A percentile compares a stretch with the other conserved stretches of the same genome.
phyloP scores from a whole-genome alignment of 2,888 invertebrate genomes.

The Caenorhabditis imperialis region DNA sequence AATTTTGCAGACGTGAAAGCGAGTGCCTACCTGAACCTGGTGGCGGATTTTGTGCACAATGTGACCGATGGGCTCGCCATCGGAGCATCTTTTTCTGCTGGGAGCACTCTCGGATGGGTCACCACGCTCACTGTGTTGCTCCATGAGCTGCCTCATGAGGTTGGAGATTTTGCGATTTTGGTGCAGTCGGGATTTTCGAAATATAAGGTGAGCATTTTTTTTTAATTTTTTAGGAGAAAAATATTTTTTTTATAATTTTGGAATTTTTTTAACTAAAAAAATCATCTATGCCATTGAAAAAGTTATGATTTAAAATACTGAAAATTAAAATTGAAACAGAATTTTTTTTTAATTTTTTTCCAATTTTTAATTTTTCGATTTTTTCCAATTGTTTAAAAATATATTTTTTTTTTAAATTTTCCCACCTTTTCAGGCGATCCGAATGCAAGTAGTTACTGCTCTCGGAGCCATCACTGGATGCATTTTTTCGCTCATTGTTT shows the following conservation, averaged over 20 bases:
- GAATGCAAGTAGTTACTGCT: slow-evolving; percentile 93
- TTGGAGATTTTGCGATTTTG: slow-evolving; percentile 98
- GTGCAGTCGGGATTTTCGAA: slow-evolving; percentile 95
- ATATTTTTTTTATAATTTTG: too few species aligned
- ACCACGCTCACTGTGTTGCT: slow-evolving; percentile 96
- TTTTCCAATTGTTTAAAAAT: too few species aligned
- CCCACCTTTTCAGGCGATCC: slow-evolving; percentile 85
- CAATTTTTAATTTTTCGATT: too few species aligned
- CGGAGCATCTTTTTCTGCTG: slow-evolving; percentile 86
- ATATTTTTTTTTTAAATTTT: slow-evolving; percentile 2
- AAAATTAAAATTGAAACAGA: too few species aligned
- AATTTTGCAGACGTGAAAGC: slow-evolving; percentile 81
- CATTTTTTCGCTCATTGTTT: slow-evolving; percentile 65
- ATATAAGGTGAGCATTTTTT: slow-evolving; percentile 83
- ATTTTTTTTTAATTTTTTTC: too few species aligned
- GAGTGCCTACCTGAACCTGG: slow-evolving; percentile 93
- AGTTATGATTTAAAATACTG: too few species aligned
- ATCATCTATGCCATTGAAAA: too few species aligned
- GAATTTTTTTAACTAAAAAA: too few species aligned
- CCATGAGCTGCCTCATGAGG: slow-evolving; percentile 99
- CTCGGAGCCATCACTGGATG: slow-evolving; percentile 91
- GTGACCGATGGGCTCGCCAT: slow-evolving; percentile 99
- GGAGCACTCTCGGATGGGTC: slow-evolving; percentile 81
- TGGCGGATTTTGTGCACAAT: slow-evolving; percentile 97
- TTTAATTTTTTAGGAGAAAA: too few species aligned